phyloP scores from a whole-genome alignment of 2,797 vertebrate genomes.

The Poliocrania exsul region DNA sequence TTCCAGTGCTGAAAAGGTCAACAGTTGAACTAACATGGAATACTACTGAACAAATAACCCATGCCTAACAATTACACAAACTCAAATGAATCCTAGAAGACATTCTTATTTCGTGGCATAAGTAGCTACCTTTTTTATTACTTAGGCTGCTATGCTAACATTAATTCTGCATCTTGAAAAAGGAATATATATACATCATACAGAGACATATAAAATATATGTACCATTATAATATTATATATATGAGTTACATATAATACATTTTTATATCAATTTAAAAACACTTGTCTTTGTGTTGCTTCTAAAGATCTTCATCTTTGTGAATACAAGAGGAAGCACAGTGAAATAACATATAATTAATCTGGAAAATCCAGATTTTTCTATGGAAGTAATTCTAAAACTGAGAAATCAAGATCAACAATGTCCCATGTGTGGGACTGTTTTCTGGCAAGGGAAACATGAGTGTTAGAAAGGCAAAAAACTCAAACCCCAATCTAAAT shows the following conservation, averaged over 20 bases:
- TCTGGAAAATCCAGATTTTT: neutral
- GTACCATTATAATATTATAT: neutral
- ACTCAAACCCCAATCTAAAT: neutral
- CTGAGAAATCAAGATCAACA: neutral
- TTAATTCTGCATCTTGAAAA: neutral
- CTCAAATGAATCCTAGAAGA: neutral
- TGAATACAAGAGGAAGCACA: neutral
- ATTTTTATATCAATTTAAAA: neutral
- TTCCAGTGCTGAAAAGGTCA: slow-evolving; percentile 1
- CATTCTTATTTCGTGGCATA: neutral
- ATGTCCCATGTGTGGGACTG: neutral
- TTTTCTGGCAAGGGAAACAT: neutral
- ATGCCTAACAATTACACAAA: neutral
- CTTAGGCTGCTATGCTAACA: neutral
- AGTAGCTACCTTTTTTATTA: neutral
- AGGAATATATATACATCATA: neutral
- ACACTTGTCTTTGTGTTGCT: neutral
- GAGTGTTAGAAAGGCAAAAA: neutral
- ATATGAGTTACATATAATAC: neutral
- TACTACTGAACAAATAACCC: neutral
- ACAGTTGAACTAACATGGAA: neutral
- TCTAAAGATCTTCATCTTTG: neutral
- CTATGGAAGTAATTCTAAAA: neutral
- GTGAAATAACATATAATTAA: neutral
- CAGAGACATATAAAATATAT: neutral